A percentile compares a stretch with the other conserved stretches of the same genome.
These are phyloP conservation scores for Drosophila ambigua DNA, from an alignment of 1,140 invertebrate species.

Conservation along the genomic window DNA sequence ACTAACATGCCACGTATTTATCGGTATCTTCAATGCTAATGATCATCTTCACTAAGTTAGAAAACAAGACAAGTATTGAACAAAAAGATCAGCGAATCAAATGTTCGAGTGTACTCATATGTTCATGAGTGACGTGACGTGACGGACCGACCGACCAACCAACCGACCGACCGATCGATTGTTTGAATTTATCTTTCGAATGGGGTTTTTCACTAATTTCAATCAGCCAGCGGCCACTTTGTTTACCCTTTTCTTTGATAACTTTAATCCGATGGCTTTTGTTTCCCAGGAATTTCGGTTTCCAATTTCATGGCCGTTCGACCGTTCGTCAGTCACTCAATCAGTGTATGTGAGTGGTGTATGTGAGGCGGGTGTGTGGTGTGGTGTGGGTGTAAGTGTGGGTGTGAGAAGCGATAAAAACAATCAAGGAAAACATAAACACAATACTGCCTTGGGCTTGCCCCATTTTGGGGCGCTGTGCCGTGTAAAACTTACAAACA, in stretches of 20 bases:
- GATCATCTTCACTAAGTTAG: conserved; percentile 65
- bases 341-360: conserved; percentile 31
- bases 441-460: conserved; percentile 77
- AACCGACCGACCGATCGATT: not conserved
- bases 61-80: conserved; percentile 64
- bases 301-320: conserved; percentile 28
- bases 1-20: conserved; percentile 78
- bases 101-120: conserved; percentile 27
- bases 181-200: conserved; percentile 19
- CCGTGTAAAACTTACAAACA: conserved; percentile 77
- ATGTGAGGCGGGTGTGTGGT: conserved; percentile 5
- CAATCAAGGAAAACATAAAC: conserved; percentile 61
- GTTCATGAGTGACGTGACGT: conserved; percentile 42
- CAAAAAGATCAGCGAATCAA: conserved; percentile 67
- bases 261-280: conserved; percentile 31
- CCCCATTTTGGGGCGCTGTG: conserved; percentile 61
- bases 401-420: conserved; percentile 61
- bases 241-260: conserved; percentile 25
- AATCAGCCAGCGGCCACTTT: conserved; percentile 30
- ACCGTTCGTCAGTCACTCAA: conserved; percentile 25
- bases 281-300: conserved; percentile 27
- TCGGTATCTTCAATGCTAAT: conserved; percentile 70
- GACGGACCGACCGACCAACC: conserved; percentile 6
- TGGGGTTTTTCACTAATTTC: conserved; percentile 15
- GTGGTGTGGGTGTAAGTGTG: conserved; percentile 33